Base-by-base conservation (phyloP, 92 coral and sea anemone species). In the Zoanthus sansibaricus region DNA sequence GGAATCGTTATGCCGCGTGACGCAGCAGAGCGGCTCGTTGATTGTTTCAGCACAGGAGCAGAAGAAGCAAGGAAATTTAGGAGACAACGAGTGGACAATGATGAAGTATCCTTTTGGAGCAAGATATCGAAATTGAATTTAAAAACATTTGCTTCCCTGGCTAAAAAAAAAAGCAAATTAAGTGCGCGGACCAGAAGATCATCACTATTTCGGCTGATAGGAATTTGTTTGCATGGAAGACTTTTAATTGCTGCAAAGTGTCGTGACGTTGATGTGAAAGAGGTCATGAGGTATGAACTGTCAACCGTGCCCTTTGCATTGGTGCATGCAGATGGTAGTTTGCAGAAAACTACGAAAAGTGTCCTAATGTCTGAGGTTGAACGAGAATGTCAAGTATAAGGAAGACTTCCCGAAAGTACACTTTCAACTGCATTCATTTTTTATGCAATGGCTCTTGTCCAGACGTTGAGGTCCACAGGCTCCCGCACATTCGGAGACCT, bases 301-400 rank as follows among this genome's bases (percentile, higher is more conserved):
- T 37, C 42, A 37, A 37, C 42, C 42, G 42, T 37, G 42, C 42
- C 42, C 42, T 37, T 37, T 66, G 91, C 13, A 37, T 78, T 90
- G 85, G 89, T 91, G 15, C 85, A 92, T 89, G 84, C 86, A 82
- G 95, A 92, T 72, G 93, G 93, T 33, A 49, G 86, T 33, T 70
- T 87, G 49, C 58, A 89, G 55, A 49, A 49, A 49, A 49, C 55
- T 49, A 49, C 7, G 55, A 49, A 49, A 49, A 49, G 55, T 49
- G 6, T 49, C 55, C 55, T 49, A 49, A 49, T 49, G 55, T 6
- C 55, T 49, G 55, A 7, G 55, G 55, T 49, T 49, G 55, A 49
- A 49, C 55, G 55, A 49, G 55, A 49, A 49, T 49, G 55, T 49
- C 55, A 49, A 31, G 58, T 76, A 80, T 62, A 68, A 32, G 80